Conservation (phyloP, 2,888 invertebrate genomes). For the Erebia aethiops region DNA sequence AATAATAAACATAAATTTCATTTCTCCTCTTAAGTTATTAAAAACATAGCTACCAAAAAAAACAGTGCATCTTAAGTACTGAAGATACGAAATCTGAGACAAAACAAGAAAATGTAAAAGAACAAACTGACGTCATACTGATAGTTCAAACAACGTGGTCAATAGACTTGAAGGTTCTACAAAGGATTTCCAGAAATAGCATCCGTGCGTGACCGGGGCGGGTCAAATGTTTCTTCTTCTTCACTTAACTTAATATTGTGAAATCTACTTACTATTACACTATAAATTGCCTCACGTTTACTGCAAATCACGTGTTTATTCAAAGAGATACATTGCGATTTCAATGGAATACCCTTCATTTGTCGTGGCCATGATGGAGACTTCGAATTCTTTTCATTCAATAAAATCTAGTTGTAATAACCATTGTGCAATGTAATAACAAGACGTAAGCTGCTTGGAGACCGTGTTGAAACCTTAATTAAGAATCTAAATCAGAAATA, state of each 20-base stretch:
- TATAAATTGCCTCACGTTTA: background rate
- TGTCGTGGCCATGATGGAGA: background rate
- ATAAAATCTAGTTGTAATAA: background rate
- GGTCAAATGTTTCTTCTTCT: too few relatives aligned
- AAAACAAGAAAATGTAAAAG: too few relatives aligned
- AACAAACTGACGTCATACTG: too few relatives aligned
- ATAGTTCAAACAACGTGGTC: too few relatives aligned
- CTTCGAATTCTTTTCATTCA: background rate
- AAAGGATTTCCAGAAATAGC: too few relatives aligned
- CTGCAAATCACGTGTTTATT: background rate
- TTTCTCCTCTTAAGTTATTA: too few relatives aligned
- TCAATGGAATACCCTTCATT: slow-evolving; percentile 3
- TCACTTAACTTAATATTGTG: background rate
- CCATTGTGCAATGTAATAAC: background rate
- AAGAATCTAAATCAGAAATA: background rate
- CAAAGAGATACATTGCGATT: background rate
- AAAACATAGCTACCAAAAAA: too few relatives aligned
- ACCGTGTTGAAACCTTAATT: background rate
- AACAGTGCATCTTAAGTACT: too few relatives aligned
- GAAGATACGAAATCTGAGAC: too few relatives aligned
- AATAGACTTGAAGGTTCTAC: too few relatives aligned
- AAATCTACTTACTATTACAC: background rate
- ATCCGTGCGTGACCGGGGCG: too few relatives aligned
- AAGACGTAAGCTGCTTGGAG: background rate
- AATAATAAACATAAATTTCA: too few relatives aligned